These are phyloP conservation scores for Hydrozoanthus tunicans DNA, from an alignment of 64 coral and sea anemone genomes.

Conservation along the genomic window DNA sequence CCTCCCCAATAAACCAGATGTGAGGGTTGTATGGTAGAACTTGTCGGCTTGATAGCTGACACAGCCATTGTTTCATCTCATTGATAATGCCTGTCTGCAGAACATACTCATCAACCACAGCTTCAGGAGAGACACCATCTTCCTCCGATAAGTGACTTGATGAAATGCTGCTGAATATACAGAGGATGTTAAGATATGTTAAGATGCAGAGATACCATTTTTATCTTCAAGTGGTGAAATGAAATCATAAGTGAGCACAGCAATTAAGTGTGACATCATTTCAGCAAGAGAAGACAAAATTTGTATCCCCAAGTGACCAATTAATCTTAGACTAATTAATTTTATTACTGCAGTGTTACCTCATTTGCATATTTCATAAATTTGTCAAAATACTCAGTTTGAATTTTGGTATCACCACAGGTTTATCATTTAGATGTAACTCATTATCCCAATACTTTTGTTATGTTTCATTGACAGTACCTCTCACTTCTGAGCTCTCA, in stretches of 20 bases:
- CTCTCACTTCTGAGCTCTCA: too few relatives aligned
- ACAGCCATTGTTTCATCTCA: constrained; percentile 68
- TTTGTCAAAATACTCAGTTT: too few relatives aligned
- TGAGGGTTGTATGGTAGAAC: constrained; percentile 83
- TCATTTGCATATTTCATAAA: too few relatives aligned
- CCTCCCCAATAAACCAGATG: constrained; percentile 51
- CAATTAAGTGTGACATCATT: background rate
- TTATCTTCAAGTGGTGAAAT: background rate
- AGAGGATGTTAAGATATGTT: background rate
- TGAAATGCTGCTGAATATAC: background rate
- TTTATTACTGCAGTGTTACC: too few relatives aligned
- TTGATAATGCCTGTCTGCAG: constrained; percentile 70
- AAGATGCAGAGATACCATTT: background rate
- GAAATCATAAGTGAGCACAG: background rate
- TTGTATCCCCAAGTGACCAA: too few relatives aligned
- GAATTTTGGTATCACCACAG: too few relatives aligned
- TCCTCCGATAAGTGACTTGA: background rate
- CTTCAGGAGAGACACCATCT: constrained; percentile 13
- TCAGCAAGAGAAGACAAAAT: too few relatives aligned
- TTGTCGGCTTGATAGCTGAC: constrained; percentile 22
- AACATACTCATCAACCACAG: constrained; percentile 70
- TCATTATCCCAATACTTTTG: too few relatives aligned
- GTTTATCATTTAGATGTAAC: too few relatives aligned
- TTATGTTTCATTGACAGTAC: too few relatives aligned
- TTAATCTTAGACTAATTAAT: too few relatives aligned